Conservation (phyloP, 2,888 invertebrate species). For the Shargacucullia verbasci region DNA sequence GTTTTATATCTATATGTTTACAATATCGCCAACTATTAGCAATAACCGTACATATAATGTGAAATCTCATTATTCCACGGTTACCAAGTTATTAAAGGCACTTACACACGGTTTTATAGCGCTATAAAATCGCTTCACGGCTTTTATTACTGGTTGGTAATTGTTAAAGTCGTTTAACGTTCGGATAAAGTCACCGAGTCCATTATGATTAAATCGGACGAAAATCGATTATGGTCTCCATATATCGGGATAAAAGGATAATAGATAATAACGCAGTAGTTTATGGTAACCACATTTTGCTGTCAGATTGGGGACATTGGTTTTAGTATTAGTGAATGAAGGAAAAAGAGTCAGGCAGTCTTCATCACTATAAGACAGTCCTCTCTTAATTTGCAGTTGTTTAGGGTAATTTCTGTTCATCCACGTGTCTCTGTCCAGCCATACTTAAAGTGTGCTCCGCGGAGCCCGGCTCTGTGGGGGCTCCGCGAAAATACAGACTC, state of each 20-base stretch:
- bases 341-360: too few relatives aligned
- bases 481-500: too few relatives aligned
- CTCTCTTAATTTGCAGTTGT: too few relatives aligned
- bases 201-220: constrained; percentile 49
- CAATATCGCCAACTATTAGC: constrained; percentile 27
- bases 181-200: constrained; percentile 47
- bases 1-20: constrained; percentile 11
- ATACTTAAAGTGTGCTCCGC: too few relatives aligned
- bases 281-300: neutral
- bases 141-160: constrained; percentile 57
- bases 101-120: constrained; percentile 53
- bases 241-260: constrained; percentile 12
- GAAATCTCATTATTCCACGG: constrained; percentile 44
- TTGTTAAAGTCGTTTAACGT: constrained; percentile 57
- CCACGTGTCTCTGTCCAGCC: too few relatives aligned
- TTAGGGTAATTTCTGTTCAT: too few relatives aligned
- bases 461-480: too few relatives aligned
- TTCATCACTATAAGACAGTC: too few relatives aligned
- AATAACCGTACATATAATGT: constrained; percentile 22
- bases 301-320: too few relatives aligned
- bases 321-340: too few relatives aligned
- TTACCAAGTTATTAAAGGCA: constrained; percentile 54
- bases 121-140: constrained; percentile 53
- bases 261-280: constrained; percentile 7
- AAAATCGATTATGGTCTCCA: constrained; percentile 37